These are phyloP conservation scores for Drosophila auraria DNA, from an alignment of 1,140 invertebrate genomes.

Conservation along the genomic window DNA sequence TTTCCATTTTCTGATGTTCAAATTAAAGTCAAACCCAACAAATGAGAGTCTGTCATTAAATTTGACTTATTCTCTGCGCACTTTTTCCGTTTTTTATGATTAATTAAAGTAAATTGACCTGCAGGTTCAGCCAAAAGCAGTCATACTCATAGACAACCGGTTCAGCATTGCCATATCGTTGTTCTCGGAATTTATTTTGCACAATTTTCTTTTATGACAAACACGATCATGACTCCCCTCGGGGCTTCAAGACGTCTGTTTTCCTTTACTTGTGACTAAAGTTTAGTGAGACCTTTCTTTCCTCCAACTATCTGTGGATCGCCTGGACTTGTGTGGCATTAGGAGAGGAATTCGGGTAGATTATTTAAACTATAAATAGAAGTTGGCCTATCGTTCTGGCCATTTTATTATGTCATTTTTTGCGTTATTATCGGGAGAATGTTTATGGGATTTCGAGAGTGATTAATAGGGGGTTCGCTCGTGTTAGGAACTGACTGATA, in stretches of 20 bases:
- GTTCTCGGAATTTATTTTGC: conserved; percentile 59
- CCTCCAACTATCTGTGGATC: conserved; percentile 1
- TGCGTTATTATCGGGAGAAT: conserved; percentile 45
- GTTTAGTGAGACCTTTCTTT: conserved; percentile 9
- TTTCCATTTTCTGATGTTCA: background rate
- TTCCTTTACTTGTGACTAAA: conserved; percentile 9
- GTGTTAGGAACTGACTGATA: background rate
- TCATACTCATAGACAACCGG: conserved; percentile 32
- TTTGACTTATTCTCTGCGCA: conserved; percentile 34
- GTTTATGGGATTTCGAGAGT: conserved; percentile 44
- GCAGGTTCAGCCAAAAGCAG: conserved; percentile 26
- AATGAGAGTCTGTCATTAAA: conserved; percentile 20
- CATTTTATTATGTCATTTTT: conserved; percentile 47
- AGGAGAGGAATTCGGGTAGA: conserved; percentile 16
- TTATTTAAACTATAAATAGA: conserved; percentile 58
- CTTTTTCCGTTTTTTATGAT: conserved; percentile 43
- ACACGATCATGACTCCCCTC: conserved; percentile 2
- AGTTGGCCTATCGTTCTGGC: conserved; percentile 30
- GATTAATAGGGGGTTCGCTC: conserved; percentile 48
- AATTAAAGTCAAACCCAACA: conserved; percentile 1
- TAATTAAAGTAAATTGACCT: conserved; percentile 71
- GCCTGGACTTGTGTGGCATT: conserved; percentile 48
- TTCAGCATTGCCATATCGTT: background rate
- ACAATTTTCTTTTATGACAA: conserved; percentile 54
- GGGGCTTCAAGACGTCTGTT: background rate